Percentiles rank a stretch among this genome's conserved stretches.
phyloP scores from a whole-genome alignment of 2,888 invertebrate species.

The Agonopterix heracliana region DNA sequence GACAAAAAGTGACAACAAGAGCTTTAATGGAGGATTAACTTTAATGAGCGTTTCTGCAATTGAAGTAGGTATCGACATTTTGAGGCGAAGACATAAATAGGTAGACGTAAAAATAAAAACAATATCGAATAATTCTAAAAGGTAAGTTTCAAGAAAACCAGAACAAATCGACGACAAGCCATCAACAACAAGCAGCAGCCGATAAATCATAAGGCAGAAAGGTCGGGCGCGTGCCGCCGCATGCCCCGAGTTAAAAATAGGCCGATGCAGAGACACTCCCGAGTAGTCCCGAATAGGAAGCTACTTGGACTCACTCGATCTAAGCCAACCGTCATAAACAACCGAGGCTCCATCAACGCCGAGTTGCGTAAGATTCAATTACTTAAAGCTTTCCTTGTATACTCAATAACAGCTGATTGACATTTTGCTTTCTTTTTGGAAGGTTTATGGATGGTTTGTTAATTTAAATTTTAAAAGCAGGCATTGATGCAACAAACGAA shows the following conservation, averaged over 20 bases:
- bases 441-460: too few species aligned
- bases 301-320: slow-evolving; percentile 30
- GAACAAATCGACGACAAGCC: slow-evolving; percentile 18
- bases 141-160: slow-evolving; percentile 12
- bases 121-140: too few species aligned
- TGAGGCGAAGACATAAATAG: too few species aligned
- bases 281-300: slow-evolving; percentile 49
- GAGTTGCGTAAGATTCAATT: neutral
- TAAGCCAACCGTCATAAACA: slow-evolving; percentile 26
- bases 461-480: too few species aligned
- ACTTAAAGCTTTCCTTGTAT: neutral
- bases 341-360: slow-evolving; percentile 13
- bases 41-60: too few species aligned
- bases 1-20: too few species aligned
- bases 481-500: too few species aligned
- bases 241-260: slow-evolving; percentile 60
- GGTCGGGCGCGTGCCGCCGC: slow-evolving; percentile 57
- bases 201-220: slow-evolving; percentile 56
- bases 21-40: too few species aligned
- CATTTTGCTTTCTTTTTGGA: too few species aligned
- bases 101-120: too few species aligned
- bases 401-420: too few species aligned
- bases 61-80: too few species aligned
- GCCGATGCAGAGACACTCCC: slow-evolving; percentile 53
- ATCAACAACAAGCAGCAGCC: slow-evolving; percentile 18